A percentile compares a stretch with the other conserved stretches of the same genome.
Evolutionary conservation across 2,888 invertebrate genomes (phyloP).

Genomic region (Bellardia pandia): DNA sequence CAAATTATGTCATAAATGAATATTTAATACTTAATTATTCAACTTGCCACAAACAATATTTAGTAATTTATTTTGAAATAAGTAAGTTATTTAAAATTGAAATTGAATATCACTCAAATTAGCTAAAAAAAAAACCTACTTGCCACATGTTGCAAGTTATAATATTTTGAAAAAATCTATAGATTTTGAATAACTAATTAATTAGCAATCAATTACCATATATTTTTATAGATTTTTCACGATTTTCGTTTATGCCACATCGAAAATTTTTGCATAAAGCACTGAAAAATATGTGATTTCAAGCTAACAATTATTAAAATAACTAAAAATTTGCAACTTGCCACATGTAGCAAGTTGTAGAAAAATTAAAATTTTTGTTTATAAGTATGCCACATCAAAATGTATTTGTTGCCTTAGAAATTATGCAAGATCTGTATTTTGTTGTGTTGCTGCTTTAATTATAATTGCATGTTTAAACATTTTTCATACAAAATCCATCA

Average conservation of each 20-base stretch:
- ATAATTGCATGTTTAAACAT: slow-evolving; percentile 72
- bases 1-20: too few relatives aligned
- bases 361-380: neutral
- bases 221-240: neutral
- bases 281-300: neutral
- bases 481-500: slow-evolving; percentile 69
- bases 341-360: slow-evolving; percentile 53
- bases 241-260: neutral
- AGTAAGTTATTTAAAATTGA: too few relatives aligned
- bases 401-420: slow-evolving; percentile 17
- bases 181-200: neutral
- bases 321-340: neutral
- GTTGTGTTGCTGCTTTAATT: slow-evolving; percentile 62
- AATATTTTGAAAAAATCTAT: neutral
- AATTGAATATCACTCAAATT: neutral
- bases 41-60: neutral
- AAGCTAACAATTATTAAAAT: neutral
- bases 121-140: neutral
- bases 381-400: slow-evolving; percentile 55
- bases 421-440: slow-evolving; percentile 55
- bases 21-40: neutral
- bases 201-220: neutral
- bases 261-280: neutral
- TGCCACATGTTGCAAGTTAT: slow-evolving; percentile 32
- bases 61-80: too few relatives aligned